A percentile compares a stretch with the other conserved stretches of the same genome.
These are phyloP conservation scores for Spicauda simplicius DNA, from an alignment of 2,888 invertebrate genomes.

Conservation along the genomic window DNA sequence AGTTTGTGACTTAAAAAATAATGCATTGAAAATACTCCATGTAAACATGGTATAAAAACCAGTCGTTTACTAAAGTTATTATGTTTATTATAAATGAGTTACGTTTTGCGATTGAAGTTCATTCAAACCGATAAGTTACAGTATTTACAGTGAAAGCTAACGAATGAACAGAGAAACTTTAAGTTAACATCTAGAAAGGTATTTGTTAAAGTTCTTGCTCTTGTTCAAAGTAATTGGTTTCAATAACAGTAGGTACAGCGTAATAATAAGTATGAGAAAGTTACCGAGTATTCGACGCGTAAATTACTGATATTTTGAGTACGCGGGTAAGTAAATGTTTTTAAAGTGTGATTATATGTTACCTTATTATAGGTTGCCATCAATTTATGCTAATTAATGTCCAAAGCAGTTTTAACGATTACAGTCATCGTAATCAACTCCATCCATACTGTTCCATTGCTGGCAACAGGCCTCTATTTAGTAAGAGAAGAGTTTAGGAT, in stretches of 20 bases:
- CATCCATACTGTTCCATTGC: too few species aligned
- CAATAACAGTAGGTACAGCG: background rate
- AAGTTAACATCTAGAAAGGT: conserved; percentile 1
- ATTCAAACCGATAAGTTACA: conserved; percentile 50
- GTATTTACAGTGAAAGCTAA: conserved; percentile 15
- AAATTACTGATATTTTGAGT: background rate
- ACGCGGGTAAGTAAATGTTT: background rate
- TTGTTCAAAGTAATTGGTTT: conserved; percentile 14
- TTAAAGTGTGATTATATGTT: background rate
- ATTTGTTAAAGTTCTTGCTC: conserved; percentile 11
- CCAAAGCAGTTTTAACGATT: background rate
- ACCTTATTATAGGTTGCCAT: too few species aligned
- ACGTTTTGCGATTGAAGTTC: conserved; percentile 50
- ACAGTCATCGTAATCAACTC: background rate
- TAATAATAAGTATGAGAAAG: background rate
- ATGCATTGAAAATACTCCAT: too few species aligned
- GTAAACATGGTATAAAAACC: background rate
- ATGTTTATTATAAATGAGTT: conserved; percentile 42
- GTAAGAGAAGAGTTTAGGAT: too few species aligned
- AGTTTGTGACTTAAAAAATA: too few species aligned
- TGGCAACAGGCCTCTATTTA: too few species aligned
- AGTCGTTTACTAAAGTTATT: conserved; percentile 43
- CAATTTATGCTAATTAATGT: background rate
- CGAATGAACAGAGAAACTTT: conserved; percentile 11
- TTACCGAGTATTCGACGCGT: background rate